These are phyloP conservation scores for Phytoseiulus persimilis DNA, from an alignment of 2,888 invertebrate genomes.

Conservation along the genomic window DNA sequence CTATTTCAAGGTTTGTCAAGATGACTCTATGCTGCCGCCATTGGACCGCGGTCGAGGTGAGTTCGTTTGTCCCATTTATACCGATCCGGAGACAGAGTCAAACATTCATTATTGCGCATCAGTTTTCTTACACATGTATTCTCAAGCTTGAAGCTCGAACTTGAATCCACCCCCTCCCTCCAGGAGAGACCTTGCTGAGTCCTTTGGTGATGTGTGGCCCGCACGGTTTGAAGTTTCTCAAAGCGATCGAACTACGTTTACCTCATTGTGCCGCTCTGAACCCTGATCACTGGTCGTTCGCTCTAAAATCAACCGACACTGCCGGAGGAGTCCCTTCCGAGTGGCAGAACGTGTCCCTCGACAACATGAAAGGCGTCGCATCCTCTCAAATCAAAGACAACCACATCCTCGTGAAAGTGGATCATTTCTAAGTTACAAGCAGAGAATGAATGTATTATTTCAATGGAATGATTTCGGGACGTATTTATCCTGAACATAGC, in stretches of 20 bases:
- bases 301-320: constrained; percentile 51
- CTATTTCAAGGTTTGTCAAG: constrained; percentile 70
- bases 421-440: constrained; percentile 63
- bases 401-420: constrained; percentile 79
- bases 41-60: constrained; percentile 82
- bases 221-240: constrained; percentile 74
- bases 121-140: too few species aligned
- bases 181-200: constrained; percentile 87
- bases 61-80: too few species aligned
- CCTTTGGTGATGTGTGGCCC: constrained; percentile 95
- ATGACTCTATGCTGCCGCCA: constrained; percentile 64
- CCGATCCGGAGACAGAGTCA: too few species aligned
- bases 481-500: background rate
- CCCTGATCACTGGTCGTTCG: constrained; percentile 55
- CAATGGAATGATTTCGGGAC: background rate
- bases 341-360: constrained; percentile 73
- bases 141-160: background rate
- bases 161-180: constrained; percentile 45
- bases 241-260: constrained; percentile 80
- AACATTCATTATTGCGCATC: too few species aligned
- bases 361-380: constrained; percentile 66
- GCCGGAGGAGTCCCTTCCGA: constrained; percentile 53
- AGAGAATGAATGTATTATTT: background rate
- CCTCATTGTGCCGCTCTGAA: constrained; percentile 59
- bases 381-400: constrained; percentile 66